Evolutionary conservation across 2,113 vertebrate species (phyloP), one percentile per base, ranked within the genome.

Genomic region (Grammomys dolichurus): DNA sequence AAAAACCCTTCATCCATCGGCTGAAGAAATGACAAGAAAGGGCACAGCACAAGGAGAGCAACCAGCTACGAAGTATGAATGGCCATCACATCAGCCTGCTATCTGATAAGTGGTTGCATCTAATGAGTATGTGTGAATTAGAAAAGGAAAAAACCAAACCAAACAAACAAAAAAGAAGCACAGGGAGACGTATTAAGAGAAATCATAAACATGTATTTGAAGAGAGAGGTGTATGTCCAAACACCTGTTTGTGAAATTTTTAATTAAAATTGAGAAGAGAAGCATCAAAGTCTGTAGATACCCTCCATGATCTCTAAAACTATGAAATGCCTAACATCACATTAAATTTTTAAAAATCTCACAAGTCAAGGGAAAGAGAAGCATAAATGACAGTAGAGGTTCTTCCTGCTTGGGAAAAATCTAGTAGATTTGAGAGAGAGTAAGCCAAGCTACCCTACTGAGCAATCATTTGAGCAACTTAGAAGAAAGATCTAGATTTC

Each of bases 291-390:
- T 20, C 58, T 86, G 5, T 26, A 88, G 94, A 80, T 13, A 72
- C 0, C 31, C 31, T 12, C 12, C 17, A 51, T n/a, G 72, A 58
- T 86, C 84, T 87, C 48, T 75, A 91, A 92, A 54, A 78, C 0
- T 28, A 26, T 78, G 56, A 88, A 87, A 70, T 94, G 16, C 14
- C 33, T 77, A 85, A 63, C 17, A 6, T 28, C 78, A 73, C 43
- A 65, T 70, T 80, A 63, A 85, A 70, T 7, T 33, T 54, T 51
- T 86, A 24, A 96, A 92, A 90, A 87, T 85, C 24, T 75, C 54
- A 11, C 13, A 40, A 87, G 43, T 33, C 43, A 85, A 69, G 9
- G 48, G 40, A 13, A 89, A 87, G 36, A 89, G 51, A 60, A 40
- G 51, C 6, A 67, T 2, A 3, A 54, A 7, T 43, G 82, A 85